These are phyloP conservation scores for Polyploca ridens DNA, from an alignment of 2,888 invertebrate genomes.

Conservation along the genomic window DNA sequence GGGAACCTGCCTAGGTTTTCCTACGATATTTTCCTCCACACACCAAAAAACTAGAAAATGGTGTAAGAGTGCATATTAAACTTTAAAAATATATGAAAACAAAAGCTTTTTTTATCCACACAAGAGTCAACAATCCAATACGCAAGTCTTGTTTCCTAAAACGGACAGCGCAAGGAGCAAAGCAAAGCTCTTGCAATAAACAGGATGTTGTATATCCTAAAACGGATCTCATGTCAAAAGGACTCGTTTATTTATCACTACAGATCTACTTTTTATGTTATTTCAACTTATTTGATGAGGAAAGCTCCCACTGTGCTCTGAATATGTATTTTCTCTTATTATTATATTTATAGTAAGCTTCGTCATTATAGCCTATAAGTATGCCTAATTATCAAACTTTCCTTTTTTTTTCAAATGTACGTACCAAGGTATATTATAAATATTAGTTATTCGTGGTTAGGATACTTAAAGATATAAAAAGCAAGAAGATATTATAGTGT, in stretches of 20 bases:
- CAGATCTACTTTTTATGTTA: conserved; percentile 31
- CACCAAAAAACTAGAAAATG: too few relatives aligned
- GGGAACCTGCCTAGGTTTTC: too few relatives aligned
- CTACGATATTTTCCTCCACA: too few relatives aligned
- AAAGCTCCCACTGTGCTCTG: neutral
- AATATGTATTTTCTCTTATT: neutral
- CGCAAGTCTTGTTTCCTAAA: conserved; percentile 53
- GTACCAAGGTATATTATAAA: neutral
- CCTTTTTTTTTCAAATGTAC: too few relatives aligned
- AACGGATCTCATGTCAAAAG: conserved; percentile 40
- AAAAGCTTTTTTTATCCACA: conserved; percentile 38
- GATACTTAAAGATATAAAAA: neutral
- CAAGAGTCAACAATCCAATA: conserved; percentile 42
- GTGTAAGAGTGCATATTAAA: too few relatives aligned
- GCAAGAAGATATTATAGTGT: too few relatives aligned
- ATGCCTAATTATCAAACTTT: too few relatives aligned
- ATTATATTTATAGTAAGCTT: neutral
- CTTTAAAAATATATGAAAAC: conserved; percentile 1
- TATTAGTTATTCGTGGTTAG: neutral
- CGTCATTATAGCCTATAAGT: neutral
- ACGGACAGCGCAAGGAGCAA: conserved; percentile 48
- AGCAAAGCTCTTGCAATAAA: conserved; percentile 43
- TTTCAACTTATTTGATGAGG: neutral
- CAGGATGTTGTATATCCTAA: conserved; percentile 58
- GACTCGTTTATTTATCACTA: conserved; percentile 49